A percentile compares a stretch with the other conserved stretches of the same genome.
phyloP scores from a whole-genome alignment of 2,888 invertebrate genomes.

The Xanthorhoe spadicearia region DNA sequence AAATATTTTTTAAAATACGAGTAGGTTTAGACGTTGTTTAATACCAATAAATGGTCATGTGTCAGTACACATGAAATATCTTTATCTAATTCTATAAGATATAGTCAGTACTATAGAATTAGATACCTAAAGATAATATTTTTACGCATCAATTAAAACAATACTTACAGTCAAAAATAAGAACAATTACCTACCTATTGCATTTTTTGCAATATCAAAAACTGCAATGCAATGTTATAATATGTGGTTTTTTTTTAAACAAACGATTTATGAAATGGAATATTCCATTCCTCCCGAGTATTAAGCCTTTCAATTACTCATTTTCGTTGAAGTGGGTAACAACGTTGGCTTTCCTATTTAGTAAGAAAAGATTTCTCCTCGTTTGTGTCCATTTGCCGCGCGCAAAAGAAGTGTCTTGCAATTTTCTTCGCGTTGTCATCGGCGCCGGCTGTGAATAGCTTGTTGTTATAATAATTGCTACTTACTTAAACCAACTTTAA shows the following conservation, averaged over 20 bases:
- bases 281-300: not conserved
- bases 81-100: no score
- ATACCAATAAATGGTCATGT: no score
- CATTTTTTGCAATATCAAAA: no score
- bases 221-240: no score
- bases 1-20: no score
- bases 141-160: no score
- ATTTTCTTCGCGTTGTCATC: conserved; percentile 21
- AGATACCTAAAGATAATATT: no score
- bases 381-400: conserved; percentile 28
- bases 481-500: not conserved
- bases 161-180: no score
- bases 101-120: no score
- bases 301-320: not conserved
- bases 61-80: no score
- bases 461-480: conserved; percentile 9
- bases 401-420: conserved; percentile 20
- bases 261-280: not conserved
- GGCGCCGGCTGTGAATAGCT: conserved; percentile 4
- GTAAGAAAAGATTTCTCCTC: conserved; percentile 28
- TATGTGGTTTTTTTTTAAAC: conserved; percentile 4
- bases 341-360: conserved; percentile 22
- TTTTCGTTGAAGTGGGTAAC: conserved; percentile 8
- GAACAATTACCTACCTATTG: no score
- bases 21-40: no score